Evolutionary conservation across 2,888 invertebrate species (phyloP).

Genomic region (Pollenia angustigena): DNA sequence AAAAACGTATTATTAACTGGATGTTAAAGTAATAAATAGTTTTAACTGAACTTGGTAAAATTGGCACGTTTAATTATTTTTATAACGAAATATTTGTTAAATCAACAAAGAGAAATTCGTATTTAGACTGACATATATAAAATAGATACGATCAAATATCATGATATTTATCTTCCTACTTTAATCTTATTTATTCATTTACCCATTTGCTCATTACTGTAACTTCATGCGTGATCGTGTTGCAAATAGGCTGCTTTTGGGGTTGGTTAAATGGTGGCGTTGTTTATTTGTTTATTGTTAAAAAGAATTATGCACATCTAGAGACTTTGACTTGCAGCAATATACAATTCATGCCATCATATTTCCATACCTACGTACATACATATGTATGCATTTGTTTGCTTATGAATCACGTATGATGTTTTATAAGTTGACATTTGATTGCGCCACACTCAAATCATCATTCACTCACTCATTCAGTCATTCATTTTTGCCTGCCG

Average conservation of each 20-base stretch:
- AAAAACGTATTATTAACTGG: no score
- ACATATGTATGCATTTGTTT: conserved; percentile 24
- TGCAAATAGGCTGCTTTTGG: conserved; percentile 20
- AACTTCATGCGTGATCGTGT: neutral
- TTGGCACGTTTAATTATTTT: no score
- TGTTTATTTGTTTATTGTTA: conserved; percentile 40
- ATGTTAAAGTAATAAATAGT: no score
- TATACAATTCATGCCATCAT: conserved; percentile 58
- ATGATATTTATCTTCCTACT: no score
- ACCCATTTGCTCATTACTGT: conserved; percentile 32
- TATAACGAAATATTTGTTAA: neutral
- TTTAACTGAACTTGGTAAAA: no score
- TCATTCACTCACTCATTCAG: conserved; percentile 54
- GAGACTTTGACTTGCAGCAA: conserved; percentile 64
- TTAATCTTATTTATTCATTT: neutral
- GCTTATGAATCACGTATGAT: conserved; percentile 53
- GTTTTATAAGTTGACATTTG: conserved; percentile 63
- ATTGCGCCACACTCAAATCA: conserved; percentile 67
- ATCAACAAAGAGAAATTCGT: no score
- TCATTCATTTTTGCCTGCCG: conserved; percentile 43
- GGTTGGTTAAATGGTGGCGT: conserved; percentile 48
- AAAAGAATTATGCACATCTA: conserved; percentile 66
- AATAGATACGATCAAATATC: no score
- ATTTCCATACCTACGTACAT: neutral
- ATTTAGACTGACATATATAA: no score